Conservation (phyloP, 2,797 vertebrate species). For the Borostomias antarcticus region DNA sequence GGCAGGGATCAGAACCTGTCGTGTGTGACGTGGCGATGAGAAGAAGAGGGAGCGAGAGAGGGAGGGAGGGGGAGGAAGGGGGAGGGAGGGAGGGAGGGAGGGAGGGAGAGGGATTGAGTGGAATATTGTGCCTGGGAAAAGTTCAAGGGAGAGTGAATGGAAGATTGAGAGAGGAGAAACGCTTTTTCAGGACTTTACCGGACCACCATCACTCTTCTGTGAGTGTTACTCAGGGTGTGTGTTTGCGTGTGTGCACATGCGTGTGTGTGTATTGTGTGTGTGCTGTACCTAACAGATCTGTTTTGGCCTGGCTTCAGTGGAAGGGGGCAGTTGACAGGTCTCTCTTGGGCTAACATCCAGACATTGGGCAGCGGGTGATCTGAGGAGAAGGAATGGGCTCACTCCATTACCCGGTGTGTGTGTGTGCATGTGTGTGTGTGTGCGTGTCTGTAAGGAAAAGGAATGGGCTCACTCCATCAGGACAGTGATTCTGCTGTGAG, state of each 20-base stretch:
- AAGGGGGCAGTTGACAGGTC: slow-evolving; percentile 41
- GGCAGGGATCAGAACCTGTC: neutral
- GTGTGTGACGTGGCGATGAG: neutral
- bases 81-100: neutral
- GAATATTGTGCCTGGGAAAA: slow-evolving; percentile 12
- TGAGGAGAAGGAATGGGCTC: slow-evolving; percentile 64
- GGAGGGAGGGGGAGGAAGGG: neutral
- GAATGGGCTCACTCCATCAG: slow-evolving; percentile 55
- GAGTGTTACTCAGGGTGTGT: slow-evolving; percentile 4
- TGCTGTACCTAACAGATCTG: neutral
- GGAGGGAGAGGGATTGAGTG: neutral
- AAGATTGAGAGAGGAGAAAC: slow-evolving; percentile 24
- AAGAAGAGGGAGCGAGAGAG: neutral
- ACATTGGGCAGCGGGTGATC: slow-evolving; percentile 49
- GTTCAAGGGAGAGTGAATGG: neutral
- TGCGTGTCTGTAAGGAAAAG: slow-evolving; percentile 23
- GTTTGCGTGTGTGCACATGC: neutral
- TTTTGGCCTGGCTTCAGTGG: neutral
- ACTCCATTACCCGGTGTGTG: slow-evolving; percentile 59
- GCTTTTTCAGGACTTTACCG: slow-evolving; percentile 19
- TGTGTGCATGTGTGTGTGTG: slow-evolving; percentile 7
- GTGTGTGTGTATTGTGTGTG: slow-evolving; percentile 12
- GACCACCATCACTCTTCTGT: slow-evolving; percentile 17
- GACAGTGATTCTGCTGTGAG: slow-evolving; percentile 59
- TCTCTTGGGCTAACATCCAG: slow-evolving; percentile 57